Percentiles rank a stretch among this genome's conserved stretches.
phyloP scores from a whole-genome alignment of 1,140 invertebrate genomes.

The Pygmarrhopalites habei region DNA sequence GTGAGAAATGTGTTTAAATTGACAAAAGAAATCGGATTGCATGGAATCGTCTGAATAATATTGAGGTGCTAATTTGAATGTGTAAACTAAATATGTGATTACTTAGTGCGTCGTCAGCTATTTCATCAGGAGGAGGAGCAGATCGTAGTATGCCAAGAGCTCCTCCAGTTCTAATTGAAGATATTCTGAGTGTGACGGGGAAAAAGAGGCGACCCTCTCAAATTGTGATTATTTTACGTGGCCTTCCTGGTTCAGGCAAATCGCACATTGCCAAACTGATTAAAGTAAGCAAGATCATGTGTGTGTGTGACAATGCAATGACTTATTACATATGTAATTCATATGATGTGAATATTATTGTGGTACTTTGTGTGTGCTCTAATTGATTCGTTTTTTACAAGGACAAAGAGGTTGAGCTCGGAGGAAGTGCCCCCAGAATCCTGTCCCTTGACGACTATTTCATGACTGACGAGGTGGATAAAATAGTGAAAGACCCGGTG shows the following conservation, averaged over 20 bases:
- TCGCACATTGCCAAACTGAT: slow-evolving; percentile 78
- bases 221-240: slow-evolving; percentile 81
- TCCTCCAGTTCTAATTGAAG: slow-evolving; percentile 60
- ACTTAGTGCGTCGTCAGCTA: too few species aligned
- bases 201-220: slow-evolving; percentile 65
- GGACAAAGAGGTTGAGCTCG: slow-evolving; percentile 68
- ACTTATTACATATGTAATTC: neutral
- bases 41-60: too few species aligned
- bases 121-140: too few species aligned
- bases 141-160: too few species aligned
- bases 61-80: too few species aligned
- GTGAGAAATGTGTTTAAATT: too few species aligned
- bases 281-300: slow-evolving; percentile 52
- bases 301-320: neutral
- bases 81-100: too few species aligned
- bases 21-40: too few species aligned
- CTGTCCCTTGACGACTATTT: slow-evolving; percentile 94
- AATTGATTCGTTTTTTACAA: slow-evolving; percentile 42
- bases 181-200: slow-evolving; percentile 67
- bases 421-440: slow-evolving; percentile 74
- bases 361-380: neutral
- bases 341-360: neutral
- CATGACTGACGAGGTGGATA: slow-evolving; percentile 83
- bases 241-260: slow-evolving; percentile 83
- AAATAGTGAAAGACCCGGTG: slow-evolving; percentile 63